phyloP scores from a whole-genome alignment of 2,888 invertebrate species.

The Prostheceraeus crozeri region DNA sequence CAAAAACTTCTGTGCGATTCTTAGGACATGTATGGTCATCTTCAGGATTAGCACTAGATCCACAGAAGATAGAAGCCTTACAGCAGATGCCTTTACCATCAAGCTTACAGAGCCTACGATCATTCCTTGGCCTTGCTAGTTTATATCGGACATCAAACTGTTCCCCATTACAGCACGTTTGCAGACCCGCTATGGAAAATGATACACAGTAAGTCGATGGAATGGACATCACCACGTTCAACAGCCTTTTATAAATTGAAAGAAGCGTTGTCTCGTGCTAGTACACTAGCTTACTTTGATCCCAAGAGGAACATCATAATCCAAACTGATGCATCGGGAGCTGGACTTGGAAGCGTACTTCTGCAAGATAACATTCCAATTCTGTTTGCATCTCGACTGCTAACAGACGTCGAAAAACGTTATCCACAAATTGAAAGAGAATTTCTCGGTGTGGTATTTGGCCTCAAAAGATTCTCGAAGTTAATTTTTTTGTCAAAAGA shows the following conservation, averaged over 20 bases:
- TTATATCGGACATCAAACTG: no score
- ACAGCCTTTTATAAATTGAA: constrained; percentile 22
- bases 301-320: neutral
- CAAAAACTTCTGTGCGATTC: constrained; percentile 10
- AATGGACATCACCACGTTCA: constrained; percentile 13
- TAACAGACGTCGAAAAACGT: constrained; percentile 32
- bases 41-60: constrained; percentile 18
- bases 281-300: constrained; percentile 22
- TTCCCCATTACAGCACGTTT: constrained; percentile 30
- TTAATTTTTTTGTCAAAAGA: no score
- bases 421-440: constrained; percentile 38
- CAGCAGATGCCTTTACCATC: constrained; percentile 7
- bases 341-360: constrained; percentile 17
- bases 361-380: constrained; percentile 31
- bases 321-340: constrained; percentile 20
- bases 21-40: constrained; percentile 26
- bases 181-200: constrained; percentile 1
- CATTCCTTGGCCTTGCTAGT: constrained; percentile 21
- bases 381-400: constrained; percentile 37
- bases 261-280: neutral
- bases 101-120: constrained; percentile 2
- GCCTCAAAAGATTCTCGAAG: constrained; percentile 33
- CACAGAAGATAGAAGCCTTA: constrained; percentile 20
- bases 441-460: constrained; percentile 35
- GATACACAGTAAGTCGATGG: neutral